phyloP scores from a whole-genome alignment of 1,140 invertebrate genomes.

The Aphidius ervi region DNA sequence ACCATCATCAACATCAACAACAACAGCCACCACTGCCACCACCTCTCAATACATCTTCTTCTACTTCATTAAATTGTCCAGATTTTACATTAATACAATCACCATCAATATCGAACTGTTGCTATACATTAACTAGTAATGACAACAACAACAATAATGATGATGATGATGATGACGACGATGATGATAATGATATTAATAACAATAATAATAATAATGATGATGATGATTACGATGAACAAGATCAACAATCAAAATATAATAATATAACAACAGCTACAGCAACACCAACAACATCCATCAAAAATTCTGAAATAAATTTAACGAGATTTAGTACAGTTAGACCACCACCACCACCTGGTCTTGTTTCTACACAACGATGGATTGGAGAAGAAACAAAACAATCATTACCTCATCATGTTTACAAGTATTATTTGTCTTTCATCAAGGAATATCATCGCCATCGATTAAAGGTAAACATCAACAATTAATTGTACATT shows the following conservation, averaged over 20 bases:
- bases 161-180: too few relatives aligned
- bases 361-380: constrained; percentile 43
- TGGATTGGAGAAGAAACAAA: constrained; percentile 69
- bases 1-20: too few relatives aligned
- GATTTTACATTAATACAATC: constrained; percentile 7
- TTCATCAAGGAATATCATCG: constrained; percentile 54
- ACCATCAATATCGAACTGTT: background rate
- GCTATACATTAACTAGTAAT: too few relatives aligned
- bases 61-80: background rate
- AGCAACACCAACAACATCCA: background rate
- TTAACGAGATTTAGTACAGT: background rate
- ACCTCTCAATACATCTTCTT: background rate
- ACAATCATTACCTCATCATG: constrained; percentile 59
- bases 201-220: background rate
- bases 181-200: too few relatives aligned
- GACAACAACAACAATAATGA: too few relatives aligned
- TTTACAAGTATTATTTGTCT: constrained; percentile 66
- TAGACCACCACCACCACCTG: constrained; percentile 35
- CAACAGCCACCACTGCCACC: too few relatives aligned
- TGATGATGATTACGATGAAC: background rate
- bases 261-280: background rate
- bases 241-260: background rate
- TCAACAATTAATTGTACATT: background rate
- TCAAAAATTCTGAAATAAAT: too few relatives aligned
- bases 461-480: constrained; percentile 58